phyloP scores from a whole-genome alignment of 2,888 invertebrate genomes.

The Melinaea menophilus region DNA sequence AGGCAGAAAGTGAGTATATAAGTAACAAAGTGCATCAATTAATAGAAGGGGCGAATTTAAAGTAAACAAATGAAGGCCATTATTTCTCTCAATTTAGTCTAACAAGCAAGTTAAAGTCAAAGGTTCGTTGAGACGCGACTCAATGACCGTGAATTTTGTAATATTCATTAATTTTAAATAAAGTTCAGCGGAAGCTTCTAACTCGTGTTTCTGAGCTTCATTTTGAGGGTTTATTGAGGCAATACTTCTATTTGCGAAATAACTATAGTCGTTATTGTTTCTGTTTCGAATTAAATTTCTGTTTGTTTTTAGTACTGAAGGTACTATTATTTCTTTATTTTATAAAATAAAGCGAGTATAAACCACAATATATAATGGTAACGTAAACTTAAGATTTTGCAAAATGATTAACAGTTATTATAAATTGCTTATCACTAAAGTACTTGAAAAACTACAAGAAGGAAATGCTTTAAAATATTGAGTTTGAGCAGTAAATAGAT shows the following conservation, averaged over 20 bases:
- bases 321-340: too few relatives aligned
- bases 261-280: too few relatives aligned
- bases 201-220: conserved; percentile 49
- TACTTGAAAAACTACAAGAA: too few relatives aligned
- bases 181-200: conserved; percentile 62
- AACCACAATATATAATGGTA: too few relatives aligned
- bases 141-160: conserved; percentile 77
- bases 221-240: conserved; percentile 43
- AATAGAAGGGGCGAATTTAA: conserved; percentile 54
- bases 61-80: conserved; percentile 74
- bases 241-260: conserved; percentile 19
- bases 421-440: too few relatives aligned
- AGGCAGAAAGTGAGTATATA: conserved; percentile 70
- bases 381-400: too few relatives aligned
- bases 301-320: too few relatives aligned
- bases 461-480: too few relatives aligned
- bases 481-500: too few relatives aligned
- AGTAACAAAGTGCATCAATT: conserved; percentile 37
- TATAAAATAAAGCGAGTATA: too few relatives aligned
- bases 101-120: conserved; percentile 74
- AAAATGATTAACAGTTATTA: too few relatives aligned
- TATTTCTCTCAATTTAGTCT: conserved; percentile 77
- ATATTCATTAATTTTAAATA: conserved; percentile 75
- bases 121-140: conserved; percentile 72
- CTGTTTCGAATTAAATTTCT: too few relatives aligned